Evolutionary conservation across 1,140 invertebrate genomes (phyloP).

Genomic region (Drosophila sucinea): DNA sequence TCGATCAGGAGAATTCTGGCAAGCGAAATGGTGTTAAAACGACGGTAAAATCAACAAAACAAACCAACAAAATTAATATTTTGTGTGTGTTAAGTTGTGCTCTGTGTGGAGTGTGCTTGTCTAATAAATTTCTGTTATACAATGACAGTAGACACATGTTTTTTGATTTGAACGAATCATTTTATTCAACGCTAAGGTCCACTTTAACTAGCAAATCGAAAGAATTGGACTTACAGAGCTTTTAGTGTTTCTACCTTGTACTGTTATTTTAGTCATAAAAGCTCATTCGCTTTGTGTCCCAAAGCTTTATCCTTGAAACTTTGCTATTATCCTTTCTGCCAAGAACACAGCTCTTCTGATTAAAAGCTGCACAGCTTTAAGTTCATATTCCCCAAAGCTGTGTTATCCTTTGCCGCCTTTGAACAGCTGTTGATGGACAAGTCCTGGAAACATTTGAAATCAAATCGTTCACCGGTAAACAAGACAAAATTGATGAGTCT

Average conservation of each 20-base stretch:
- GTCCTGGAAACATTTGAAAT: slow-evolving; percentile 65
- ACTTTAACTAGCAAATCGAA: too few species aligned
- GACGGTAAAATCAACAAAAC: background rate
- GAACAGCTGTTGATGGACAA: slow-evolving; percentile 53
- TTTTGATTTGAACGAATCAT: too few species aligned
- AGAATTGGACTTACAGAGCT: too few species aligned
- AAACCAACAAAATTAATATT: slow-evolving; percentile 1
- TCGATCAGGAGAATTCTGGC: background rate
- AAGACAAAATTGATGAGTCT: slow-evolving; percentile 42
- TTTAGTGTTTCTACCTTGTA: too few species aligned
- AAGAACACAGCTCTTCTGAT: background rate
- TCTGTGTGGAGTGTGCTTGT: background rate
- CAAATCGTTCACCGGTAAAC: slow-evolving; percentile 70
- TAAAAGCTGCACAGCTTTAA: slow-evolving; percentile 15
- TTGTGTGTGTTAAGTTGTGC: background rate
- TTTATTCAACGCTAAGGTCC: too few species aligned
- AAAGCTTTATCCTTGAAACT: too few species aligned
- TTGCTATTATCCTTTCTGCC: background rate
- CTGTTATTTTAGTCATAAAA: too few species aligned
- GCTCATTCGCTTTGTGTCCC: too few species aligned
- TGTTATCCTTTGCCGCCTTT: slow-evolving; percentile 16
- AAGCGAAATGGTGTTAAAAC: background rate
- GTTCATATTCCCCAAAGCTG: slow-evolving; percentile 42
- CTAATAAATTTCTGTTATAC: background rate
- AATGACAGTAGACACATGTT: too few species aligned